phyloP scores from a whole-genome alignment of 1,140 invertebrate species.

The Drosophila malerkotliana region DNA sequence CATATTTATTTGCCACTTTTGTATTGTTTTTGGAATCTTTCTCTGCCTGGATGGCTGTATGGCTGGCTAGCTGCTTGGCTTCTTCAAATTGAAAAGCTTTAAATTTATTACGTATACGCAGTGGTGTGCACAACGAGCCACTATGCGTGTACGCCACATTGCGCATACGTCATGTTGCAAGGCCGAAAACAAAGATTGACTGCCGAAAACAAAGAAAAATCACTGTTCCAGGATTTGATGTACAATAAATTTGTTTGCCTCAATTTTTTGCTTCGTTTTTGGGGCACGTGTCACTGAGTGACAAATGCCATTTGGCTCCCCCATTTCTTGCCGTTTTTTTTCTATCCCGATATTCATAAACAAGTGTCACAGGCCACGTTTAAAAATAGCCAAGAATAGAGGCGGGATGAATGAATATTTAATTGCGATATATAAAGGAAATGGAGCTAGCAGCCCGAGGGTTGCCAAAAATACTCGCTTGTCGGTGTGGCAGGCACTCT shows the following conservation, averaged over 20 bases:
- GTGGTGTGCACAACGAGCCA: not conserved
- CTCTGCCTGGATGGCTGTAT: not conserved
- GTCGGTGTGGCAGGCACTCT: not conserved
- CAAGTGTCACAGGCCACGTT: conserved; percentile 30
- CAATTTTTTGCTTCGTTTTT: not conserved
- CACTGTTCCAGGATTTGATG: not conserved
- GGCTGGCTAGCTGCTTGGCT: not conserved
- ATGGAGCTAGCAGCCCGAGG: not conserved
- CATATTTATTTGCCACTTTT: conserved; percentile 27
- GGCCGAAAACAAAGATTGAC: conserved; percentile 1
- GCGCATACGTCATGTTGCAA: conserved; percentile 16
- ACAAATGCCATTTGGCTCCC: conserved; percentile 32
- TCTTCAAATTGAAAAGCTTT: not conserved
- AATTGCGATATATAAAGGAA: conserved; percentile 64
- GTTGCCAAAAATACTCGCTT: conserved; percentile 12
- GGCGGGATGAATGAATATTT: conserved; percentile 73
- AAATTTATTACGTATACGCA: conserved; percentile 3
- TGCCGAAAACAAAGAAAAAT: not conserved
- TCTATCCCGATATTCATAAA: conserved; percentile 5
- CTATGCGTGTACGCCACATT: conserved; percentile 16
- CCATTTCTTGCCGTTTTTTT: too few species aligned
- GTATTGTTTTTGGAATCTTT: not conserved
- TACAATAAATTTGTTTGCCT: not conserved
- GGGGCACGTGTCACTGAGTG: conserved; percentile 31
- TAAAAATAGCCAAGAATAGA: conserved; percentile 64